Base-by-base conservation (phyloP, 1,140 invertebrate species). In the Psilanteris sp. region DNA sequence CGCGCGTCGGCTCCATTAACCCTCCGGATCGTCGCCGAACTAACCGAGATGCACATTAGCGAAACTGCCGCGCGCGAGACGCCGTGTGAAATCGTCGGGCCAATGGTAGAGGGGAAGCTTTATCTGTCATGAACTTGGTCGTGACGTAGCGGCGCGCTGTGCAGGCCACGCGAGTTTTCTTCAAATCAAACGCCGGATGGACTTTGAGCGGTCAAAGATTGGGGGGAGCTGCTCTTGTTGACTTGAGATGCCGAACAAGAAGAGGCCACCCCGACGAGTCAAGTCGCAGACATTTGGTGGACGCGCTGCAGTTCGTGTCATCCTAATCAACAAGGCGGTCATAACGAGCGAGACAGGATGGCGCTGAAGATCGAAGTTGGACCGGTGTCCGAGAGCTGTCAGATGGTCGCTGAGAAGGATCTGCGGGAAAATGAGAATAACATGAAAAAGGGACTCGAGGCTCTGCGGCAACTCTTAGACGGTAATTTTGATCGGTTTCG, bases 341-440 rank as follows among this genome's bases (percentile, higher is more conserved):
- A n/a, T n/a, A 26, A 29, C 9, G 10, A 54, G 0, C 31, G 11
- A 10, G 10, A 9, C 34, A 79, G 15, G 6, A 86, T 87, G 84
- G 36, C 80, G 10, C 81, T 86, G 6, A 16, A 66, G 13, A 43
- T 87, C n/a, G 31, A 79, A n/a, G 5, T n/a, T 15, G 68, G 29
- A 6, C 36, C 81, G 10, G 8, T 83, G 71, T 43, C 82, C 39
- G 34, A 74, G 55, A 89, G 89, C 36, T 71, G 82, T 3, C 83
- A 87, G 74, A 88, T 90, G 46, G 86, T 92, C 27, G 93, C 93
- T 1, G 84, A 87, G 41, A 89, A 89, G 22, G 93, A 94, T 82
- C 83, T 94, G 0, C 82, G 93, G 31, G 93, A 94, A 78, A 90
- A 90, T 0, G 91, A 92, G 0, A 92, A 93, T 74, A 90, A 90